Conservation (phyloP, 53 echinoderm and acorn worm genomes). For the Holothuria leucospilota region DNA sequence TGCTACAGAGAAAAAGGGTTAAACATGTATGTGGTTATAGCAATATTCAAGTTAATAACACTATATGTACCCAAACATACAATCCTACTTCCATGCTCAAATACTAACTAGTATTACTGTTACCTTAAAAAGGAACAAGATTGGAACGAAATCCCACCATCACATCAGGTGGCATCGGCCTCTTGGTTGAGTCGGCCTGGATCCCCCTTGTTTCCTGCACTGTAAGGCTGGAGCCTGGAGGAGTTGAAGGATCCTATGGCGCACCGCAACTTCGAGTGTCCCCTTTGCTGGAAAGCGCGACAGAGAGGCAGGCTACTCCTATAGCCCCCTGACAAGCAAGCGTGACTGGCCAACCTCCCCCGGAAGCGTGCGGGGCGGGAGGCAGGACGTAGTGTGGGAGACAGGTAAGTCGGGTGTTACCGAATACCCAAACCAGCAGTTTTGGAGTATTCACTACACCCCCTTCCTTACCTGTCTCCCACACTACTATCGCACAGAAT, state of each 20-base stretch:
- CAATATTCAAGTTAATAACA: too few species aligned
- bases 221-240: background rate
- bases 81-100: too few species aligned
- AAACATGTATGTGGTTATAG: too few species aligned
- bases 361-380: constrained; percentile 22
- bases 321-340: background rate
- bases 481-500: constrained; percentile 14
- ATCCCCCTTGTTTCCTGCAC: constrained; percentile 11
- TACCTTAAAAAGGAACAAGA: background rate
- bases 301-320: background rate
- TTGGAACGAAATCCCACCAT: background rate
- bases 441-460: constrained; percentile 14
- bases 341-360: constrained; percentile 4
- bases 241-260: background rate
- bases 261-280: background rate
- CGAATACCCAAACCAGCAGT: background rate
- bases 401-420: too few species aligned
- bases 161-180: background rate
- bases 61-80: too few species aligned
- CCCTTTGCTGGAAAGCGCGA: background rate
- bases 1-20: background rate
- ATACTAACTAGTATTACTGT: too few species aligned
- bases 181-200: background rate
- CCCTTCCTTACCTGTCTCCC: background rate
- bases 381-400: constrained; percentile 16